Conservation (phyloP, 2,888 invertebrate genomes). For the Lysandra coridon region DNA sequence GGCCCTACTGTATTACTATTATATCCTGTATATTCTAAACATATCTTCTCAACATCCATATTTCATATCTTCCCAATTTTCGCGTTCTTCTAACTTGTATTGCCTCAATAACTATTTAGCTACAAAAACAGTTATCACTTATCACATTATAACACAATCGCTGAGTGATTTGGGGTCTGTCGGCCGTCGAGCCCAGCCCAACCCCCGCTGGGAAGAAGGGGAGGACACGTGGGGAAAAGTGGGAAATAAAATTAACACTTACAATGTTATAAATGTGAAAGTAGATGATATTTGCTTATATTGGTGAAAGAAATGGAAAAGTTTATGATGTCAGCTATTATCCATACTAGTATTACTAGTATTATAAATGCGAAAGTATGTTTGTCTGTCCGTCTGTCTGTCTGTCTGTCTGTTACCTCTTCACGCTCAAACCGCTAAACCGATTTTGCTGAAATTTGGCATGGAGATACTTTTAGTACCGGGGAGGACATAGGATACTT, state of each 20-base stretch:
- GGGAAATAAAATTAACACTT: slow-evolving; percentile 4
- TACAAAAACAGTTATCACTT: not conserved
- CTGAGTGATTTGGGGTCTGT: slow-evolving; percentile 7
- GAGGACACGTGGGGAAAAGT: not conserved
- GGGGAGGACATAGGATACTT: too few species aligned
- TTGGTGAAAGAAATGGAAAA: too few species aligned
- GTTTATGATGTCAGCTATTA: too few species aligned
- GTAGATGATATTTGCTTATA: not conserved
- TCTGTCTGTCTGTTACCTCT: too few species aligned
- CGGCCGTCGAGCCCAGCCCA: not conserved
- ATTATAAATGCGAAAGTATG: too few species aligned
- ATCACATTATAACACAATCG: not conserved
- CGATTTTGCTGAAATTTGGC: too few species aligned
- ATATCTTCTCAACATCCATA: not conserved
- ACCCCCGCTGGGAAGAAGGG: not conserved
- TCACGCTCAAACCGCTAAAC: too few species aligned
- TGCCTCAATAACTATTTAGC: not conserved
- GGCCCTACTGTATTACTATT: too few species aligned
- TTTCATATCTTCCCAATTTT: not conserved
- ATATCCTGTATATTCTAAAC: not conserved
- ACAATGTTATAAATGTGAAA: not conserved
- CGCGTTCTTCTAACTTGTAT: not conserved
- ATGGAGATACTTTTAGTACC: too few species aligned
- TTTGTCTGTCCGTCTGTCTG: too few species aligned
- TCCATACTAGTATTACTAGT: too few species aligned